phyloP scores from a whole-genome alignment of 1,140 invertebrate genomes.

The Helicoverpa armigera region DNA sequence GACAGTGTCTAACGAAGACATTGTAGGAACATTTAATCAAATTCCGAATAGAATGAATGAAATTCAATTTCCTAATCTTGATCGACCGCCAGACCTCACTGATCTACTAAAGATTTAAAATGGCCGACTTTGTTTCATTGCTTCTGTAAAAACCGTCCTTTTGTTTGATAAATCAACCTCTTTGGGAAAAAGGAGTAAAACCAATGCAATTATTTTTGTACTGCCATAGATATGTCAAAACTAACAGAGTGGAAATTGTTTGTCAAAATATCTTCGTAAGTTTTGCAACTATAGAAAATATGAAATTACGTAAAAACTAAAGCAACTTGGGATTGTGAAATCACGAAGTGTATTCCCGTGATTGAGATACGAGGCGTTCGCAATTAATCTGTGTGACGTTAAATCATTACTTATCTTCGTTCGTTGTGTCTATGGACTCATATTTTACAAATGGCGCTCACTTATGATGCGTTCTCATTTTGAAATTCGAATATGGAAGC shows the following conservation, averaged over 20 bases:
- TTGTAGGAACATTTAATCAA: background rate
- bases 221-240: no score
- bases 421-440: conserved; percentile 25
- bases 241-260: no score
- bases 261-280: background rate
- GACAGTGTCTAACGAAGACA: no score
- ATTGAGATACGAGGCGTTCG: conserved; percentile 12
- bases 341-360: background rate
- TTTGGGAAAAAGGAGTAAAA: no score
- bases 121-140: background rate
- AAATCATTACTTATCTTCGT: conserved; percentile 50
- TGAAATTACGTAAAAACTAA: background rate
- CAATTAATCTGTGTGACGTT: conserved; percentile 45
- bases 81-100: conserved; percentile 17
- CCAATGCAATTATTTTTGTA: no score
- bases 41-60: background rate
- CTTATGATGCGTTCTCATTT: conserved; percentile 1
- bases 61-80: conserved; percentile 16
- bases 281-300: conserved; percentile 2
- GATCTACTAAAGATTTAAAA: conserved; percentile 7
- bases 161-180: no score
- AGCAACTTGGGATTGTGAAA: conserved; percentile 18
- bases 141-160: no score
- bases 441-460: conserved; percentile 29
- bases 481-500: conserved; percentile 29